Base-by-base conservation (phyloP, 1,140 invertebrate genomes). In the Lepidurus packardi region DNA sequence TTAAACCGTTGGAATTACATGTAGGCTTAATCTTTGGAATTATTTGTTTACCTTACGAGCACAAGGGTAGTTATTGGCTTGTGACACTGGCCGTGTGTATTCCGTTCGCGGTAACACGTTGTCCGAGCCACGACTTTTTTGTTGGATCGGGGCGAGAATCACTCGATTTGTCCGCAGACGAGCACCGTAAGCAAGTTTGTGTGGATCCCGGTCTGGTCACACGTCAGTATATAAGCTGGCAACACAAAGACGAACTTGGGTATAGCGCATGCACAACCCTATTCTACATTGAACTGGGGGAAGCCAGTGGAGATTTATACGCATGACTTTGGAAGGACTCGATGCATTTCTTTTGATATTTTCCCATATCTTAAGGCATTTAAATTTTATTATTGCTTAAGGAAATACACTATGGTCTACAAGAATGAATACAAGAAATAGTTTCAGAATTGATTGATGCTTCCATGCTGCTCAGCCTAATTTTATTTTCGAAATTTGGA, bases 101-200 rank as follows among this genome's bases (percentile, higher is more conserved):
- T 34, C 34, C 34, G 2, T 34, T 34, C 34, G 34, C 34, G 3
- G 34, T 34, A 34, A 34, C 34, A 34, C 34, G 34, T 34, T 34
- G 34, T 34, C 34, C 34, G 34, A 34, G 34, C 6, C 21, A 16
- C 13, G 53, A n/a, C 21, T 9, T 11, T 9, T 16, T 65, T 65
- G 53, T 16, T 65, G 53, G 8, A 21, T 65, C 53, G 53, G 8
- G 3, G 53, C n/a, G 53, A 65, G 53, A 65, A 65, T 65, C 53
- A 65, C 53, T 65, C 53, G 21, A 13, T 65, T 65, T 65, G 53
- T 65, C 53, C 53, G 53, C 53, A 65, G 16, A 65, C 53, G 53
- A 65, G 53, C 53, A 65, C 53, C 53, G 53, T 65, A 65, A 65
- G 53, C 53, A 65, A 65, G 53, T 65, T 65, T 65, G 53, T 65